Conservation (phyloP, 2,113 vertebrate genomes). For the Pavo muticus region DNA sequence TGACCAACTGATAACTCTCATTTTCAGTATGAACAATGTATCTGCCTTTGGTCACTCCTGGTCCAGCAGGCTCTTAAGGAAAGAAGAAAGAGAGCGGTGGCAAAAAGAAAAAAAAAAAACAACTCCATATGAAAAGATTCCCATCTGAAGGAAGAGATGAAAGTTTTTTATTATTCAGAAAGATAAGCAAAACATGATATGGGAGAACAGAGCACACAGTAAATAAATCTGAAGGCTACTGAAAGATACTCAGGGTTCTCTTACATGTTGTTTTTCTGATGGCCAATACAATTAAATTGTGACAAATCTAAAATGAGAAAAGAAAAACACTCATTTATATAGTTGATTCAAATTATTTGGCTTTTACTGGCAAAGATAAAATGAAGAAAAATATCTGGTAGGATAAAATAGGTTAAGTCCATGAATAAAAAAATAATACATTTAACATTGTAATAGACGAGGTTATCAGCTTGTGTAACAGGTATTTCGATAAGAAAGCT, state of each 20-base stretch:
- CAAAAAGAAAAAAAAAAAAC: background rate
- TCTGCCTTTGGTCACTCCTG: background rate
- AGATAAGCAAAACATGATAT: background rate
- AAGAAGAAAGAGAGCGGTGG: background rate
- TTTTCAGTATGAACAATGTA: background rate
- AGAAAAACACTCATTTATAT: background rate
- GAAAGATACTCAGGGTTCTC: background rate
- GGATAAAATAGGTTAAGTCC: background rate
- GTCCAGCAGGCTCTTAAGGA: background rate
- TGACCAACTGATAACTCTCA: background rate
- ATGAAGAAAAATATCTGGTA: background rate
- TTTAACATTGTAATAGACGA: background rate
- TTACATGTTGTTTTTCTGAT: background rate
- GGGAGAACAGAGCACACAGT: background rate
- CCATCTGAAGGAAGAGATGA: background rate
- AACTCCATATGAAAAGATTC: background rate
- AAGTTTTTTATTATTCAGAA: background rate
- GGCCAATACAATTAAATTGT: background rate
- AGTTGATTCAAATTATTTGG: background rate
- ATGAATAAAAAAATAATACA: background rate
- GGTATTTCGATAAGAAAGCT: background rate
- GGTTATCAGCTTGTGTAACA: background rate
- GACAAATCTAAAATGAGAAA: background rate
- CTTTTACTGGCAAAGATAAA: background rate
- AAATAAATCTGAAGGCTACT: background rate